phyloP scores from a whole-genome alignment of 2,797 vertebrate species.

The Crenuchus spilurus region DNA sequence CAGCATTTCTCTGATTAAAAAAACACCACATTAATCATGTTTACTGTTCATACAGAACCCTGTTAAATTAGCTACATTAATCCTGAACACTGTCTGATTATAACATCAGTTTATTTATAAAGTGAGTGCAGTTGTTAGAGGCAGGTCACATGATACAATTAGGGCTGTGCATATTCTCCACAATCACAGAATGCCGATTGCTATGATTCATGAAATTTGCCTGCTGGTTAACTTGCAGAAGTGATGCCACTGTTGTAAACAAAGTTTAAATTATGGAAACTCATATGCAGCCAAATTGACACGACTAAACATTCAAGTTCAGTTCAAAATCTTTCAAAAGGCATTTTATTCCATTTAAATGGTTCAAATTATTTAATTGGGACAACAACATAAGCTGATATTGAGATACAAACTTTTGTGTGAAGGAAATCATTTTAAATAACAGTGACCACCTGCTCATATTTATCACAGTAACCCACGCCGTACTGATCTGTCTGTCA shows the following conservation, averaged over 20 bases:
- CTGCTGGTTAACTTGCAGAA: neutral
- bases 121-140: conserved; percentile 45
- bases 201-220: neutral
- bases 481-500: no score
- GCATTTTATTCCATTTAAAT: neutral
- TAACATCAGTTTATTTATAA: conserved; percentile 27
- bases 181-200: neutral
- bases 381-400: no score
- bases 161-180: neutral
- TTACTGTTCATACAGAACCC: neutral
- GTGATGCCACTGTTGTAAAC: neutral
- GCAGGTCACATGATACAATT: conserved; percentile 22
- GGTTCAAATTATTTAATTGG: no score
- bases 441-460: no score
- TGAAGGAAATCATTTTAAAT: no score
- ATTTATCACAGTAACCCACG: no score
- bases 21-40: neutral
- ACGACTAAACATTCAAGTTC: neutral
- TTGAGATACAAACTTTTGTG: no score
- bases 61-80: conserved; percentile 9
- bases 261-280: neutral
- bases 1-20: no score
- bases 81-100: neutral
- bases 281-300: neutral
- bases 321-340: neutral